Percentiles rank a stretch among this genome's conserved stretches.
Evolutionary conservation across 92 coral and sea anemone species (phyloP).

Genomic region (Palythoa caribaeorum): DNA sequence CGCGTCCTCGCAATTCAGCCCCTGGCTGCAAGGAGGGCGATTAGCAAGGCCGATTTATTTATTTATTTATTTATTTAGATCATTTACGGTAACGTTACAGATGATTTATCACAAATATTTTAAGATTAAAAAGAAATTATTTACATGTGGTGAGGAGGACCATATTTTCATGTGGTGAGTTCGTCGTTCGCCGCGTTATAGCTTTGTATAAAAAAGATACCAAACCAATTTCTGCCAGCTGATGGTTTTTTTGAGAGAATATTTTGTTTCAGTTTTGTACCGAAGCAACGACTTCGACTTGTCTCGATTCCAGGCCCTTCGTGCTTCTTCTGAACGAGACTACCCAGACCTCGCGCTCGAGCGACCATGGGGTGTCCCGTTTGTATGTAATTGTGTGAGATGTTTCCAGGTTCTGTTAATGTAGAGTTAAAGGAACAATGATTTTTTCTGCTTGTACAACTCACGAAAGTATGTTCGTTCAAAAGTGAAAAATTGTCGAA

Average conservation of each 20-base stretch:
- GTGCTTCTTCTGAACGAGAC: conserved; percentile 17
- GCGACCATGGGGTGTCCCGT: conserved; percentile 31
- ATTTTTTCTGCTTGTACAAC: conserved; percentile 27
- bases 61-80: no score
- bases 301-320: conserved; percentile 15
- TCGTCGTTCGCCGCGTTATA: not conserved
- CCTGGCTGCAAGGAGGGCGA: no score
- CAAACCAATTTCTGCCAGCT: conserved; percentile 16
- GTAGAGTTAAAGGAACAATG: conserved; percentile 35
- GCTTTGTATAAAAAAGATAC: no score
- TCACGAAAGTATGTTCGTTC: conserved; percentile 35
- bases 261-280: conserved; percentile 21
- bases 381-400: conserved; percentile 33
- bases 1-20: no score
- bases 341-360: conserved; percentile 30
- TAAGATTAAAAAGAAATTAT: no score
- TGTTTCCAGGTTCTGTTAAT: conserved; percentile 16
- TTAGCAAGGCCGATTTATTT: no score
- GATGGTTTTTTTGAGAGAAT: not conserved
- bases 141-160: no score
- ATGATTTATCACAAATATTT: no score
- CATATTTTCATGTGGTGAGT: not conserved
- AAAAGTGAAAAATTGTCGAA: conserved; percentile 23
- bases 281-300: conserved; percentile 26
- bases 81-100: no score